Percentiles rank a stretch among this genome's conserved stretches.
These are phyloP conservation scores for Oostethus manadensis DNA, from an alignment of 2,113 vertebrate species.

Conservation along the genomic window DNA sequence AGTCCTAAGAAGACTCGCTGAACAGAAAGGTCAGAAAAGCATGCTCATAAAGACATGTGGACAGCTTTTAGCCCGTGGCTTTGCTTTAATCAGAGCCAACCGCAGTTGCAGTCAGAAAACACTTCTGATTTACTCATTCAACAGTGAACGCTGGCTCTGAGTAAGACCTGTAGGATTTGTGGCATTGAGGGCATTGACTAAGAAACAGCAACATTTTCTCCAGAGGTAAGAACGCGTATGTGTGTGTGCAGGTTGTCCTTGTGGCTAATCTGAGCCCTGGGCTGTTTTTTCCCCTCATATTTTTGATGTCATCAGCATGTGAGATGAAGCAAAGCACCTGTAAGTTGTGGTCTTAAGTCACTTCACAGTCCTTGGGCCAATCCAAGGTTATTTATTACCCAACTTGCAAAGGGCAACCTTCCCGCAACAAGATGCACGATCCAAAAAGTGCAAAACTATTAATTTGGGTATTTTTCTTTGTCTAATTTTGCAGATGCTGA, in stretches of 20 bases:
- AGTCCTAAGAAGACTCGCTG: slow-evolving; percentile 68
- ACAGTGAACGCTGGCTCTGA: slow-evolving; percentile 69
- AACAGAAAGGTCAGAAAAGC: slow-evolving; percentile 75
- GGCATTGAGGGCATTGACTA: slow-evolving; percentile 65
- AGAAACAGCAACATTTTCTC: slow-evolving; percentile 61
- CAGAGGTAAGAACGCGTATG: slow-evolving; percentile 46
- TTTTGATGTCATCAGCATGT: slow-evolving; percentile 54
- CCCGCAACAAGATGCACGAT: slow-evolving; percentile 15
- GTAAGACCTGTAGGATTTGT: slow-evolving; percentile 64
- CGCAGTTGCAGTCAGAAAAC: slow-evolving; percentile 68
- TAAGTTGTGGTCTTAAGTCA: slow-evolving; percentile 60
- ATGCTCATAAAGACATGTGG: slow-evolving; percentile 69
- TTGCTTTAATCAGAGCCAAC: slow-evolving; percentile 72
- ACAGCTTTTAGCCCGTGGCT: slow-evolving; percentile 74
- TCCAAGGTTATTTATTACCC: slow-evolving; percentile 31
- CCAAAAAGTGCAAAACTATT: background rate
- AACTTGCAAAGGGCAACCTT: slow-evolving; percentile 38
- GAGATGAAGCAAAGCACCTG: slow-evolving; percentile 60
- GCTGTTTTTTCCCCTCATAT: slow-evolving; percentile 56
- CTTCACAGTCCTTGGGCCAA: slow-evolving; percentile 45
- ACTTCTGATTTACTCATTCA: slow-evolving; percentile 73
- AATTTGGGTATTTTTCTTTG: slow-evolving; percentile 2
- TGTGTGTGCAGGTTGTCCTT: slow-evolving; percentile 28
- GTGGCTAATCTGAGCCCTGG: slow-evolving; percentile 41
- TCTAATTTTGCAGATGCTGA: slow-evolving; percentile 29